A percentile compares a stretch with the other conserved stretches of the same genome.
Evolutionary conservation across 2,113 vertebrate genomes (phyloP).

Genomic region (Vombatus ursinus): DNA sequence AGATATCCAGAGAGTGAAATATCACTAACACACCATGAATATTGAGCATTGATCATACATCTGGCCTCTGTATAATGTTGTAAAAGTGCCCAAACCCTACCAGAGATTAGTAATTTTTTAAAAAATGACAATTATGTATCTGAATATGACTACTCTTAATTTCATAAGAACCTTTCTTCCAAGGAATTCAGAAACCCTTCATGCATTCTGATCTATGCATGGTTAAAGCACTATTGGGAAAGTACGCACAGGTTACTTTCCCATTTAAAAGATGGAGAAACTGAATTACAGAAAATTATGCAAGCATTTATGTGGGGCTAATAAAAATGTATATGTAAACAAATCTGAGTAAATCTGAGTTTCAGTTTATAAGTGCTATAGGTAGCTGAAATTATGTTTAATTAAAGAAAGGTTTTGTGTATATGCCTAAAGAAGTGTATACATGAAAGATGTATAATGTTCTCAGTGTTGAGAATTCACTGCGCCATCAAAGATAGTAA

Average conservation of each 20-base stretch:
- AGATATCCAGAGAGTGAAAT: background rate
- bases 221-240: constrained; percentile 65
- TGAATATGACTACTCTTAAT: constrained; percentile 54
- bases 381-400: constrained; percentile 49
- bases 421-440: constrained; percentile 32
- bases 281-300: constrained; percentile 75
- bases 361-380: constrained; percentile 65
- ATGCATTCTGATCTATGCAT: constrained; percentile 21
- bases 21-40: background rate
- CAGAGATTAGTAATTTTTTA: constrained; percentile 13
- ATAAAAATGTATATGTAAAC: constrained; percentile 74
- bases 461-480: background rate
- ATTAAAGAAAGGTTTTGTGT: constrained; percentile 51
- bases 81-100: background rate
- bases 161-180: constrained; percentile 42
- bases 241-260: constrained; percentile 73
- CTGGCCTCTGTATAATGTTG: background rate
- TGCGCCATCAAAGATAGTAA: background rate
- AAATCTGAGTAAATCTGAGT: constrained; percentile 66
- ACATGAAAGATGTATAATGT: background rate
- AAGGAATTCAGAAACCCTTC: constrained; percentile 44
- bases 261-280: constrained; percentile 81
- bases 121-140: constrained; percentile 24
- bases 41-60: background rate
- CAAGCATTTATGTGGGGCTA: constrained; percentile 75